Percentiles rank a stretch among this genome's conserved stretches.
Conservation (phyloP, 2,888 invertebrate genomes). For the Yponomeuta malinellus region DNA sequence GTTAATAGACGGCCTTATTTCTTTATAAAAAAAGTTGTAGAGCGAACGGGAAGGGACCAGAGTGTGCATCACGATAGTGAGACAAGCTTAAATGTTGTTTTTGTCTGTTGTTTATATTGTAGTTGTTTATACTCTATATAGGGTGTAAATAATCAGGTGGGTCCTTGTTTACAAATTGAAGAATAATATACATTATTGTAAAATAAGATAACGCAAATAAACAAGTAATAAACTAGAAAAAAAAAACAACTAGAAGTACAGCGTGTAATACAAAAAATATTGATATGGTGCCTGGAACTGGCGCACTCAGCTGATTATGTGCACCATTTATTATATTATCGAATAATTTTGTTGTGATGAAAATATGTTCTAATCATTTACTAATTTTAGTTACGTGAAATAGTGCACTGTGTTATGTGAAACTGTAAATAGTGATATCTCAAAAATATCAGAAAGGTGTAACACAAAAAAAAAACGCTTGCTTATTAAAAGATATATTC, state of each 20-base stretch:
- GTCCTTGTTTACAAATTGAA: neutral
- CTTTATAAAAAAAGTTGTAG: neutral
- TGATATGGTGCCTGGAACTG: no score
- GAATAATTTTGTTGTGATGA: slow-evolving; percentile 52
- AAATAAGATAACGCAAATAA: neutral
- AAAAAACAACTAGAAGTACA: neutral
- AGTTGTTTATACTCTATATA: neutral
- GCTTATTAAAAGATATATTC: slow-evolving; percentile 65
- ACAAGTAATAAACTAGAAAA: no score
- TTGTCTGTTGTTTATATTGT: neutral
- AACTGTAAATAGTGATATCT: slow-evolving; percentile 28
- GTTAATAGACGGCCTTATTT: neutral
- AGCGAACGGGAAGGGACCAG: neutral
- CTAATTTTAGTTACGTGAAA: slow-evolving; percentile 28
- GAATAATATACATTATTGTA: neutral
- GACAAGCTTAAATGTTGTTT: neutral
- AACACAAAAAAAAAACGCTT: slow-evolving; percentile 42
- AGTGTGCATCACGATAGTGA: neutral
- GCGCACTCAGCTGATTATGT: neutral
- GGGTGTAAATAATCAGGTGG: neutral
- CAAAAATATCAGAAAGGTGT: slow-evolving; percentile 13
- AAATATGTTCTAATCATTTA: slow-evolving; percentile 49
- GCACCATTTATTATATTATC: neutral
- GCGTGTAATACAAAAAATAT: no score
- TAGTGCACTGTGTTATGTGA: slow-evolving; percentile 46